These are phyloP conservation scores for Tragelaphus buxtoni DNA, from an alignment of 2,113 vertebrate genomes.

Conservation along the genomic window DNA sequence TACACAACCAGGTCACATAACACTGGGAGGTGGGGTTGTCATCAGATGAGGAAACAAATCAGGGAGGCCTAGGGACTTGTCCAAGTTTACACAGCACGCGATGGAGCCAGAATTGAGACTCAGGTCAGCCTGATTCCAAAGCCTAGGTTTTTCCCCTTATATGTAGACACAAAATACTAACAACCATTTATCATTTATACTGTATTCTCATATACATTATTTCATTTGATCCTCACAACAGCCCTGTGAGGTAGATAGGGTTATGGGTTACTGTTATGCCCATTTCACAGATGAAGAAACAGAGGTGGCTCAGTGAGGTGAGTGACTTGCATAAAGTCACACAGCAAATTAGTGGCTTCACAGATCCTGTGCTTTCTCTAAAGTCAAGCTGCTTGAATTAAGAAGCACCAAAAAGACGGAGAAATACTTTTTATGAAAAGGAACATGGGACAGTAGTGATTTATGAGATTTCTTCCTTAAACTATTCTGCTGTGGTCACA, in stretches of 20 bases:
- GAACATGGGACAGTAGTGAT: not conserved
- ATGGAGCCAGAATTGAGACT: not conserved
- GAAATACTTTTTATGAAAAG: conserved; percentile 7
- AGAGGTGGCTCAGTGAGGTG: conserved; percentile 56
- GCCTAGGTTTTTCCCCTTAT: not conserved
- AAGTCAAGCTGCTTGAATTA: conserved; percentile 50
- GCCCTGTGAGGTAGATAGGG: conserved; percentile 70
- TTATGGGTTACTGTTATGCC: conserved; percentile 46
- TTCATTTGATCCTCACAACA: conserved; percentile 67
- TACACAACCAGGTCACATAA: not conserved
- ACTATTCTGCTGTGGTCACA: not conserved
- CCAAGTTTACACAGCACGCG: not conserved
- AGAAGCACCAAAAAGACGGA: conserved; percentile 49
- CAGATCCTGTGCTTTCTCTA: conserved; percentile 11
- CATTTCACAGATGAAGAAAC: conserved; percentile 62
- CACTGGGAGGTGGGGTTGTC: not conserved
- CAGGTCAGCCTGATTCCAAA: not conserved
- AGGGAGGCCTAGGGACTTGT: not conserved
- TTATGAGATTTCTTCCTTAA: not conserved
- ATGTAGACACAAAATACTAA: not conserved
- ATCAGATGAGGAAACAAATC: not conserved
- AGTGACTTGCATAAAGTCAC: conserved; percentile 43
- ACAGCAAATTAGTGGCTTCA: conserved; percentile 33
- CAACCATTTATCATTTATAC: not conserved
- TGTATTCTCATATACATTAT: conserved; percentile 36